Percentiles rank a stretch among this genome's conserved stretches.
These are phyloP conservation scores for Linyphia triangularis DNA, from an alignment of 2,888 invertebrate species.

Conservation along the genomic window DNA sequence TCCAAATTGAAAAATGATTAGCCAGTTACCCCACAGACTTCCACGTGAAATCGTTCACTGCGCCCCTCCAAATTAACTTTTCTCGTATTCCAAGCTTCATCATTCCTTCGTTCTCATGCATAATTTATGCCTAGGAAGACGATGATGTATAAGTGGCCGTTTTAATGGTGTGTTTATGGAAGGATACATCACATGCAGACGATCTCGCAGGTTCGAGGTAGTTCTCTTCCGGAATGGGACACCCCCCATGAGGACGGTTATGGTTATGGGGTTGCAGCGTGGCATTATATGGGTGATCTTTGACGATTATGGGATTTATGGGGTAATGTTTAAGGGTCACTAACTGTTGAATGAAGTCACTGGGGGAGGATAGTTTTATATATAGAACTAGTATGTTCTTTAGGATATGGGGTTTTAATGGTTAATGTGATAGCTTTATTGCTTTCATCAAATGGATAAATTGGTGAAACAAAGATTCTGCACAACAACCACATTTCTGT, in stretches of 20 bases:
- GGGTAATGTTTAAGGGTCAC: conserved; percentile 38
- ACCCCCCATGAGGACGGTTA: conserved; percentile 29
- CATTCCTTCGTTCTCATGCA: conserved; percentile 42
- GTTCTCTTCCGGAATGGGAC: background rate
- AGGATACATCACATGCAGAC: conserved; percentile 22
- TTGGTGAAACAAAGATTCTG: no score
- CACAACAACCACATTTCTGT: no score
- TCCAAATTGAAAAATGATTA: conserved; percentile 68
- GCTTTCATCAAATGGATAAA: no score
- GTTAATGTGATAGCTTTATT: no score
- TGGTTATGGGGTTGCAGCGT: conserved; percentile 3
- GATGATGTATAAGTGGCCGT: conserved; percentile 32
- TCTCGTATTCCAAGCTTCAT: conserved; percentile 55
- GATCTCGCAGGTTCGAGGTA: background rate
- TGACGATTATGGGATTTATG: conserved; percentile 56
- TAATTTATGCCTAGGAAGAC: conserved; percentile 31
- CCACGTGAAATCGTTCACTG: background rate
- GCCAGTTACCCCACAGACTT: conserved; percentile 10
- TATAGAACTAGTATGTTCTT: no score
- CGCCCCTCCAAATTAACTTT: conserved; percentile 62
- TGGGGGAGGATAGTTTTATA: conserved; percentile 1
- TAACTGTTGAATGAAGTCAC: conserved; percentile 34
- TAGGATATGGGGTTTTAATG: no score
- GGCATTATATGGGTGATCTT: background rate
- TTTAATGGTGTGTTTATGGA: conserved; percentile 57